Conservation (phyloP, 2,113 vertebrate genomes). For the Crypturellus undulatus region DNA sequence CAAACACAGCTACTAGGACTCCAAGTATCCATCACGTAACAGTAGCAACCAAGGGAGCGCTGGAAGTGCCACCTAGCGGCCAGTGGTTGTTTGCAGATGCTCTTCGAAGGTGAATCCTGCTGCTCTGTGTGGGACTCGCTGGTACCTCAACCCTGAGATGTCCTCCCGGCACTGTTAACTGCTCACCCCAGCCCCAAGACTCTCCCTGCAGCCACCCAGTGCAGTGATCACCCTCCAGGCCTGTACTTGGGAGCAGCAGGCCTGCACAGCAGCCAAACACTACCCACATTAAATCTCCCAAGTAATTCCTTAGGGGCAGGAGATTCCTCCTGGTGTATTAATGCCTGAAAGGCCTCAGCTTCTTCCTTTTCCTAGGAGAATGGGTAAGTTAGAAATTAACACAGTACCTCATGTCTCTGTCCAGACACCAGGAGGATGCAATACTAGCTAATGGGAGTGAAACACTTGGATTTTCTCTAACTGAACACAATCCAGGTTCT, state of each 20-base stretch:
- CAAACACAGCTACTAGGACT: not conserved
- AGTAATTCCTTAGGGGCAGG: not conserved
- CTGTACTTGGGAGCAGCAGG: not conserved
- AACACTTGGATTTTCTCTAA: not conserved
- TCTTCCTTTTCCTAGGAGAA: not conserved
- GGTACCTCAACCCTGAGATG: not conserved
- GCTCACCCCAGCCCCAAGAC: not conserved
- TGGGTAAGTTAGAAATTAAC: not conserved
- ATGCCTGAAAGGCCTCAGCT: not conserved
- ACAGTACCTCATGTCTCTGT: not conserved
- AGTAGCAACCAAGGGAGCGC: not conserved
- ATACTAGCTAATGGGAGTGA: not conserved
- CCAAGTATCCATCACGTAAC: not conserved
- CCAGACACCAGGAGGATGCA: not conserved
- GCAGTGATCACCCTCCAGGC: not conserved
- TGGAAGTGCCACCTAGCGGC: conserved; percentile 25
- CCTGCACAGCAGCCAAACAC: not conserved
- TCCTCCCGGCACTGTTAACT: not conserved
- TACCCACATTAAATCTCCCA: not conserved
- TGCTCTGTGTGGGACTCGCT: not conserved
- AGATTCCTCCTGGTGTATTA: not conserved
- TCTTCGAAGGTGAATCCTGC: too few relatives aligned
- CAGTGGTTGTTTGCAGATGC: not conserved
- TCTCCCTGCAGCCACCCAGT: not conserved
- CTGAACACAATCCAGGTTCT: not conserved